Evolutionary conservation across 2,113 vertebrate genomes (phyloP).

Genomic region (Bufo gargarizans): DNA sequence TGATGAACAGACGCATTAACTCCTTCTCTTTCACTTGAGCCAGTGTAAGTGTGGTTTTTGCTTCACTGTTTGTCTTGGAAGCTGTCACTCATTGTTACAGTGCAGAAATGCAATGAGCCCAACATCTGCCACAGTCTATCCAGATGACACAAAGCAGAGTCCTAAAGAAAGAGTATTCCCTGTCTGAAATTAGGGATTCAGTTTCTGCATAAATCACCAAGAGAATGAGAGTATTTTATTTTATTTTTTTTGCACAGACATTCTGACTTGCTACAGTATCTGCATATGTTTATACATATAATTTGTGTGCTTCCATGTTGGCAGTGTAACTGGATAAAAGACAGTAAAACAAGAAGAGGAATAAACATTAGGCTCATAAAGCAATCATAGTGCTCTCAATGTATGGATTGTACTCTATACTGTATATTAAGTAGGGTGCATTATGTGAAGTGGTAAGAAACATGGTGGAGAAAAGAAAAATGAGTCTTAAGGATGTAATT

Average conservation of each 20-base stretch:
- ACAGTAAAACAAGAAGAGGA: slow-evolving; percentile 1
- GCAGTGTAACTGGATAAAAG: neutral
- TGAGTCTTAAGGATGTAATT: no score
- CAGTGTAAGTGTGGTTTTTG: slow-evolving; percentile 12
- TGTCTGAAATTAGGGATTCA: slow-evolving; percentile 1
- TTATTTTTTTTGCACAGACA: neutral
- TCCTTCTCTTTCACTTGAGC: slow-evolving; percentile 43
- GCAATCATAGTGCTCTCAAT: no score
- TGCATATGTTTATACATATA: neutral
- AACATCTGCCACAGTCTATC: slow-evolving; percentile 40
- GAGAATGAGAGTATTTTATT: neutral
- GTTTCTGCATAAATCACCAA: neutral
- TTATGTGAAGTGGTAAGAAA: no score
- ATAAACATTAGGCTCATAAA: neutral
- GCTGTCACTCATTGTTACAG: slow-evolving; percentile 43
- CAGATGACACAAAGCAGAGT: slow-evolving; percentile 23
- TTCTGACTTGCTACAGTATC: neutral
- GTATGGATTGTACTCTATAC: no score
- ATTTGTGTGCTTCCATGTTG: neutral
- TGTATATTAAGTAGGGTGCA: no score
- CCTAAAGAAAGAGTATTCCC: slow-evolving; percentile 4
- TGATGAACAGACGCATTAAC: slow-evolving; percentile 46
- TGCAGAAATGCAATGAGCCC: slow-evolving; percentile 36
- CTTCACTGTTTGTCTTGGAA: slow-evolving; percentile 40
- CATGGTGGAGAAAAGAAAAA: no score